These are phyloP conservation scores for Cephus cinctus DNA, from an alignment of 1,140 invertebrate species.

Conservation along the genomic window DNA sequence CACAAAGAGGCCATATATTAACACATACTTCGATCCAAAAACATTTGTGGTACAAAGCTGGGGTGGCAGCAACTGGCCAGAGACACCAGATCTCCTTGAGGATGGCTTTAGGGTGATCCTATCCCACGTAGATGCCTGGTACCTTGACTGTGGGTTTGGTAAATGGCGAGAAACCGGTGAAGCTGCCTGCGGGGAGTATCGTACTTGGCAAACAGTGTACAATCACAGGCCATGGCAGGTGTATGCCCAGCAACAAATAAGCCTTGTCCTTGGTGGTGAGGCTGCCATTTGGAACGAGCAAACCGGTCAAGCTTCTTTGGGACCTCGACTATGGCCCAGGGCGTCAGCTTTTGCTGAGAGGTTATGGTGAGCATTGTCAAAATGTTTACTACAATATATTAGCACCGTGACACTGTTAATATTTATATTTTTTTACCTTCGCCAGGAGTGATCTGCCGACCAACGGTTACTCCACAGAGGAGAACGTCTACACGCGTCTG, in stretches of 20 bases:
- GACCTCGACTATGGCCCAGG: conserved; percentile 70
- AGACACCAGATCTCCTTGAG: conserved; percentile 70
- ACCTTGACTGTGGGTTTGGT: conserved; percentile 81
- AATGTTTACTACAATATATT: background rate
- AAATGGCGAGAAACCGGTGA: conserved; percentile 71
- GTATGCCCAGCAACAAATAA: conserved; percentile 43
- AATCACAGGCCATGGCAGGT: conserved; percentile 74
- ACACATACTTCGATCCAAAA: conserved; percentile 61
- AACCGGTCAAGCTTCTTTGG: conserved; percentile 60
- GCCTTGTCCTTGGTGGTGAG: conserved; percentile 63
- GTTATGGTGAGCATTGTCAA: conserved; percentile 48
- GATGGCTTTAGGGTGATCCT: conserved; percentile 76
- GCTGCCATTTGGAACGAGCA: conserved; percentile 75
- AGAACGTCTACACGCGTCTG: conserved; percentile 67
- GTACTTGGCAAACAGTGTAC: conserved; percentile 81
- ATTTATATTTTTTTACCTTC: conserved; percentile 5
- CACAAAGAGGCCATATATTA: conserved; percentile 69
- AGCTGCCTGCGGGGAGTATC: conserved; percentile 76
- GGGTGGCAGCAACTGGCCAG: conserved; percentile 75
- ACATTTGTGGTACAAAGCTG: conserved; percentile 67
- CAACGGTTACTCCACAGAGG: conserved; percentile 47
- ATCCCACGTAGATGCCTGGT: conserved; percentile 83
- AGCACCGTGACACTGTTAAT: background rate
- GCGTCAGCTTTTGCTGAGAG: conserved; percentile 67
- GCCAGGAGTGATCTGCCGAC: conserved; percentile 46